Conservation (phyloP, 2,113 vertebrate genomes). For the Jacana jacana region DNA sequence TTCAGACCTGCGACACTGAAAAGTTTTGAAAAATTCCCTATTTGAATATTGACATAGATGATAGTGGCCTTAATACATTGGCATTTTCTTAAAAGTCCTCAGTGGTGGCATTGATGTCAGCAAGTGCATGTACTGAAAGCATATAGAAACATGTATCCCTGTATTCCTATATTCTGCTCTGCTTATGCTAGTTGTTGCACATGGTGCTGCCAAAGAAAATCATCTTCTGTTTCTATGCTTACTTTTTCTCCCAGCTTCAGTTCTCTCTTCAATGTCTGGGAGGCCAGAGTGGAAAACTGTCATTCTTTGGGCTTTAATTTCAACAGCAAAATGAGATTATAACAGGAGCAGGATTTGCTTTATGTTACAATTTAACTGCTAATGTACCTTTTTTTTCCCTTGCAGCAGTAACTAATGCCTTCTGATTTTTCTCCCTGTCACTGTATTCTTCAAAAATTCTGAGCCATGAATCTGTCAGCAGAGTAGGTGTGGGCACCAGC, state of each 20-base stretch:
- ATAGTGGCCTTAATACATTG: background rate
- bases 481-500: background rate
- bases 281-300: background rate
- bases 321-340: background rate
- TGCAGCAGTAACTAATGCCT: background rate
- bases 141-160: background rate
- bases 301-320: background rate
- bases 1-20: background rate
- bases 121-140: background rate
- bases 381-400: background rate
- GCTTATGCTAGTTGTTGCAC: background rate
- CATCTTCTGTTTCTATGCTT: rapidly evolving
- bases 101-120: background rate
- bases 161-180: background rate
- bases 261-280: background rate
- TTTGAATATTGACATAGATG: background rate
- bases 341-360: background rate
- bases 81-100: background rate
- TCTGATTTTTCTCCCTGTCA: background rate
- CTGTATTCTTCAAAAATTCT: background rate
- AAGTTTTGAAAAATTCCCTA: background rate
- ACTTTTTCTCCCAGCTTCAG: background rate
- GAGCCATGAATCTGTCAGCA: background rate
- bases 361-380: background rate
- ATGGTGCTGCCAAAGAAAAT: background rate